Evolutionary conservation across 2,797 vertebrate species (phyloP).

Genomic region (Sebastes vulpes): DNA sequence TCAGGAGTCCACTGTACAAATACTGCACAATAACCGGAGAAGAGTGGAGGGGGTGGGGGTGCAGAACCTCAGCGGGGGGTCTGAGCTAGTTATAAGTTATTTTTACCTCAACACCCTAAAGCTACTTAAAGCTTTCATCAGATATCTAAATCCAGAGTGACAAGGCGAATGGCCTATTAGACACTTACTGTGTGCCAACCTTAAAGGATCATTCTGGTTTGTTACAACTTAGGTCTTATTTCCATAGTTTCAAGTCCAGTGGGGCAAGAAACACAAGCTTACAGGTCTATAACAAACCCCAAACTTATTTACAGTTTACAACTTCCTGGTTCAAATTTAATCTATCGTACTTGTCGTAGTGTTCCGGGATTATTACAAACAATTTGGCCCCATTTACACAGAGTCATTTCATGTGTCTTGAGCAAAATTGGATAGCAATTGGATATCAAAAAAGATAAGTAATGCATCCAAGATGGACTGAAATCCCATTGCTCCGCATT

Average conservation of each 20-base stretch:
- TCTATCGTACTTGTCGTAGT: not conserved
- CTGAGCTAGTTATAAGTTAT: not conserved
- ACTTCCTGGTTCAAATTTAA: not conserved
- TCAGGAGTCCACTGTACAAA: slow-evolving; percentile 64
- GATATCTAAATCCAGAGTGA: not conserved
- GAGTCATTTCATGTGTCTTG: not conserved
- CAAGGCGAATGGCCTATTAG: not conserved
- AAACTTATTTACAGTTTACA: not conserved
- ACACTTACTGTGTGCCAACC: not conserved
- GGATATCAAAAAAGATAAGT: not conserved
- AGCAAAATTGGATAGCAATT: not conserved
- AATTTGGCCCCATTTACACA: not conserved
- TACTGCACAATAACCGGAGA: slow-evolving; percentile 58
- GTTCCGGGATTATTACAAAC: not conserved
- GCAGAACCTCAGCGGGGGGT: slow-evolving; percentile 38
- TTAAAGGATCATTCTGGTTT: not conserved
- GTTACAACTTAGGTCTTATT: not conserved
- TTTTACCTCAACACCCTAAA: slow-evolving; percentile 3
- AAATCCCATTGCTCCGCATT: not conserved
- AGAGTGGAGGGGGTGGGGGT: slow-evolving; percentile 8
- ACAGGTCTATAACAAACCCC: not conserved
- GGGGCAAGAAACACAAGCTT: not conserved
- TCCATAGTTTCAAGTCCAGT: not conserved
- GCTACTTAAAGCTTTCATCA: not conserved
- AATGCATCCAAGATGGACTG: not conserved